These are phyloP conservation scores for Drosophila tanythrix DNA, from an alignment of 2,888 invertebrate genomes.

Conservation along the genomic window DNA sequence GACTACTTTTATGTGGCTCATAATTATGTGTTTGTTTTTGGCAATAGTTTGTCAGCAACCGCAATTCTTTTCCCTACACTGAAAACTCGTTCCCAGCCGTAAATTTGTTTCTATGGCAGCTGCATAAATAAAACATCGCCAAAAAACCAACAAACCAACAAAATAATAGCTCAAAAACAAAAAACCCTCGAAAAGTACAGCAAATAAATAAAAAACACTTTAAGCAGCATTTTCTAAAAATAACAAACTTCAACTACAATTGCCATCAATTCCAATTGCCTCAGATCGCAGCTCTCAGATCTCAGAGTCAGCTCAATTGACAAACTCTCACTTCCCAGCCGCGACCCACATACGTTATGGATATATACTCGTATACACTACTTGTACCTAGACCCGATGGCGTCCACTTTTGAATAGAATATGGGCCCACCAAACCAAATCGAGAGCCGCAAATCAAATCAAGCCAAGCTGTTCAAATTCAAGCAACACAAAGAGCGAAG, in stretches of 20 bases:
- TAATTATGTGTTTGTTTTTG: constrained; percentile 51
- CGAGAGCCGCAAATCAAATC: constrained; percentile 51
- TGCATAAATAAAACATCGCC: constrained; percentile 61
- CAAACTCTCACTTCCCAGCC: constrained; percentile 57
- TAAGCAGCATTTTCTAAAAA: constrained; percentile 59
- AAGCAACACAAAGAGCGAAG: constrained; percentile 19
- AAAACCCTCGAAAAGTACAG: constrained; percentile 41
- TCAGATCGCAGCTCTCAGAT: constrained; percentile 42
- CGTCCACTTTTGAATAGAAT: constrained; percentile 51
- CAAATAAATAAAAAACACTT: constrained; percentile 39
- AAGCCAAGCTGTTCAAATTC: constrained; percentile 52
- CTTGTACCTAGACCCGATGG: constrained; percentile 40
- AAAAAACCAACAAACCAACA: constrained; percentile 19
- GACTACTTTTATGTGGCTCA: constrained; percentile 42
- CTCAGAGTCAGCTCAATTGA: constrained; percentile 57
- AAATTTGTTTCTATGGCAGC: constrained; percentile 54
- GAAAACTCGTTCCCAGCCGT: constrained; percentile 42
- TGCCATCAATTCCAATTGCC: constrained; percentile 69
- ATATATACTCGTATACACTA: constrained; percentile 17
- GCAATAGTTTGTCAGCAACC: constrained; percentile 25
- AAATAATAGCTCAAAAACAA: constrained; percentile 35
- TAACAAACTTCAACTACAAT: constrained; percentile 66
- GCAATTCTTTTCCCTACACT: constrained; percentile 7
- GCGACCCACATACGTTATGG: constrained; percentile 64
- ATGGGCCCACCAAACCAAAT: constrained; percentile 33